Percentiles rank a stretch among this genome's conserved stretches.
Evolutionary conservation across 2,113 vertebrate species (phyloP).

Genomic region (Acrocephalus kingi): DNA sequence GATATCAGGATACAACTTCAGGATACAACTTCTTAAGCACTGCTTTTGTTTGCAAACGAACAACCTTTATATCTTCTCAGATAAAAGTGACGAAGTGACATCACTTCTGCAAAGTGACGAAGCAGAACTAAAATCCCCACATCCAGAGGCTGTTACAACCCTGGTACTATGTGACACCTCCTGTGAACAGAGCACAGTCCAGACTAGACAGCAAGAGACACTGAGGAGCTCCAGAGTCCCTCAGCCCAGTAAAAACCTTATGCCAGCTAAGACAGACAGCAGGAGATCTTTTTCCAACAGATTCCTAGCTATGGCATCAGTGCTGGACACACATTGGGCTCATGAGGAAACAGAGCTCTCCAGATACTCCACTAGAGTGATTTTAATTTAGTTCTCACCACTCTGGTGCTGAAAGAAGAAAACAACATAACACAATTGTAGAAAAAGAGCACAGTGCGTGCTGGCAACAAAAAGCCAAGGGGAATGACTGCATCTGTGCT

Average conservation of each 20-base stretch:
- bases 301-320: background rate
- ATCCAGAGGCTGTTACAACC: background rate
- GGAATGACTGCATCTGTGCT: background rate
- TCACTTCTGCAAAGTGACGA: background rate
- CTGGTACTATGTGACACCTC: background rate
- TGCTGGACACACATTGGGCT: background rate
- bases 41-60: background rate
- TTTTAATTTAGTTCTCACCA: background rate
- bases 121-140: background rate
- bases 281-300: background rate
- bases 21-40: background rate
- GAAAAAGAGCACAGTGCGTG: background rate
- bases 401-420: background rate
- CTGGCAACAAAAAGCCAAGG: background rate
- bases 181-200: background rate
- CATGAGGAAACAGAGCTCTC: background rate
- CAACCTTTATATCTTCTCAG: fast-evolving
- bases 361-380: background rate
- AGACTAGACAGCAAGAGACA: background rate
- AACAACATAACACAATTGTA: background rate
- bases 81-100: background rate
- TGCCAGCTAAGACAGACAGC: background rate
- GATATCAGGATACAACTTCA: background rate
- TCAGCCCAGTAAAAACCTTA: background rate
- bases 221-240: background rate